phyloP scores from a whole-genome alignment of 1,140 invertebrate genomes.

The Orchesella cincta region DNA sequence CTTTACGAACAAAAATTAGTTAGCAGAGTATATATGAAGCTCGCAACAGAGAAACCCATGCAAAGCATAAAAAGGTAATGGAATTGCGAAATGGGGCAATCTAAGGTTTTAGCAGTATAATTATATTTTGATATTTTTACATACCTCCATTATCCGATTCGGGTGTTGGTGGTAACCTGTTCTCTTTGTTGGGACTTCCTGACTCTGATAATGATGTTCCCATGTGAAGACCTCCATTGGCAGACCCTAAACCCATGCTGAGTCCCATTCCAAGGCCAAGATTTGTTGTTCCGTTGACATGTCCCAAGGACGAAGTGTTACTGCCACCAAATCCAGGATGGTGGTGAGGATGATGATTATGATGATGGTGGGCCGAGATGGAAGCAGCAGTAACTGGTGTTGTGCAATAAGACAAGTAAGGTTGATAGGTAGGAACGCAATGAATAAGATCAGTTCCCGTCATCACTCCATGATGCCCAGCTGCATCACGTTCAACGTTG shows the following conservation, averaged over 20 bases:
- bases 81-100: no score
- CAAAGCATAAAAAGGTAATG: no score
- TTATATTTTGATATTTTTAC: no score
- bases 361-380: not conserved
- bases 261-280: conserved; percentile 8
- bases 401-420: conserved; percentile 30
- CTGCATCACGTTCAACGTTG: conserved; percentile 19
- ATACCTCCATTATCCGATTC: conserved; percentile 40
- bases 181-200: conserved; percentile 50
- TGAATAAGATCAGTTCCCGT: conserved; percentile 28
- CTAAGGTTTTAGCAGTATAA: no score
- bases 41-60: no score
- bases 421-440: conserved; percentile 44
- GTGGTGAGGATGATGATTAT: no score
- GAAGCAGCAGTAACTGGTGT: not conserved
- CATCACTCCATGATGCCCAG: conserved; percentile 19
- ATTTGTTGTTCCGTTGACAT: not conserved
- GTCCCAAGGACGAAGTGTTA: not conserved
- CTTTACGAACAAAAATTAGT: no score
- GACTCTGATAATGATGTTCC: conserved; percentile 35
- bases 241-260: not conserved
- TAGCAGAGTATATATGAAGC: no score
- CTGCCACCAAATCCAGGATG: not conserved
- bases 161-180: conserved; percentile 47
- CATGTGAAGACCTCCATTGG: not conserved